phyloP scores from a whole-genome alignment of 2,888 invertebrate genomes.

The Fissipunctia ypsillon region DNA sequence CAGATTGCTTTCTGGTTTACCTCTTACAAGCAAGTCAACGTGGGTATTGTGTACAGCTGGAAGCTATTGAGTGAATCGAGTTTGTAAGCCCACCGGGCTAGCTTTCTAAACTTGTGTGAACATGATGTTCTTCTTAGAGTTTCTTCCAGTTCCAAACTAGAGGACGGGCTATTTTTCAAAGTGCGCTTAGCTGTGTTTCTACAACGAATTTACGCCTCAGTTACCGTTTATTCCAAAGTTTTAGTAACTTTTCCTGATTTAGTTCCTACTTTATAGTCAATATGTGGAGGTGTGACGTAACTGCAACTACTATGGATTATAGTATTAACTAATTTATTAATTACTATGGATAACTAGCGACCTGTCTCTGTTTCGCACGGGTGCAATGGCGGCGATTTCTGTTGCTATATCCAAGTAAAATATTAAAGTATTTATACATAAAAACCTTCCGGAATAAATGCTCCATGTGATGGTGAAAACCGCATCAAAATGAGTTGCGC shows the following conservation, averaged over 20 bases:
- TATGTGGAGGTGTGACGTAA: background rate
- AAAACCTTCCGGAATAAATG: background rate
- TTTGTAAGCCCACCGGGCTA: constrained; percentile 38
- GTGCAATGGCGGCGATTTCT: background rate
- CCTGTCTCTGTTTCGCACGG: rapidly evolving
- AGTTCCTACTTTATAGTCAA: background rate
- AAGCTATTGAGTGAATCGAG: background rate
- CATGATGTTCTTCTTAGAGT: constrained; percentile 5
- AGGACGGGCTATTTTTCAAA: constrained; percentile 5
- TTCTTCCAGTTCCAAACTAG: background rate
- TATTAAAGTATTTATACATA: too few relatives aligned
- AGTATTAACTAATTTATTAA: too few relatives aligned
- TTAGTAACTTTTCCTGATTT: background rate
- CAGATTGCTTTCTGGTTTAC: background rate
- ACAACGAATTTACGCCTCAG: background rate
- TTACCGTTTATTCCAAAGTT: background rate
- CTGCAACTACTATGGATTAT: background rate
- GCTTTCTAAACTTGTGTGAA: constrained; percentile 26
- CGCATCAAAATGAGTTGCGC: background rate
- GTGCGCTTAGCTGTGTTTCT: background rate
- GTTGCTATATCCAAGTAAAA: too few relatives aligned
- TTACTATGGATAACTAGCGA: background rate
- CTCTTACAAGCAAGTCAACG: constrained; percentile 3
- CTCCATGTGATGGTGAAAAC: background rate
- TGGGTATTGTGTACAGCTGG: background rate